Conservation (phyloP, 2,113 vertebrate species). For the Axis porcinus region DNA sequence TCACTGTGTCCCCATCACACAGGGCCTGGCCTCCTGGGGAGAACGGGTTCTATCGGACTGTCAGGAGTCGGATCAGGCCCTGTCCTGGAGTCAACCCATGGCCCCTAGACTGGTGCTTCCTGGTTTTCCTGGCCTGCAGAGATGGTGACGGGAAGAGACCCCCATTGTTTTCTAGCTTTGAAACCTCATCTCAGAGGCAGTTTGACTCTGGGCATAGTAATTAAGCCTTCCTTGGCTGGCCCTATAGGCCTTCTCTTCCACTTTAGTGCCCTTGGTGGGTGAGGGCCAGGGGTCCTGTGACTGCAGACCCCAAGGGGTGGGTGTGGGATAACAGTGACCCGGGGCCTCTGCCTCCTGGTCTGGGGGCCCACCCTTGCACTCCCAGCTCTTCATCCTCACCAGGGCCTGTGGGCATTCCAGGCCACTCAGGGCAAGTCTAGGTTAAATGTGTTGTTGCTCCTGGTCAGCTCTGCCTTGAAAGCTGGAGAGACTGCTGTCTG, state of each 20-base stretch:
- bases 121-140: no score
- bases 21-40: background rate
- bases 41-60: background rate
- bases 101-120: no score
- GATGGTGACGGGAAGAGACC: background rate
- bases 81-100: accelerated
- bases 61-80: background rate
- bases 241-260: accelerated
- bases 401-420: background rate
- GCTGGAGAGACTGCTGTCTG: background rate
- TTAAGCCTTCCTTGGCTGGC: background rate
- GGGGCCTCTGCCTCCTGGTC: background rate
- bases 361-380: background rate
- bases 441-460: background rate
- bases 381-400: background rate
- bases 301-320: background rate
- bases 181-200: background rate
- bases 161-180: background rate
- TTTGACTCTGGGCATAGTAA: background rate
- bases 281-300: background rate
- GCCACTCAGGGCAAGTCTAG: background rate
- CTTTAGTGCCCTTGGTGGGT: background rate
- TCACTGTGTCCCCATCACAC: accelerated
- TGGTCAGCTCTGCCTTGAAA: accelerated
- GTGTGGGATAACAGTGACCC: background rate